phyloP scores from a whole-genome alignment of 2,888 invertebrate species.

The Orthosia cruda region DNA sequence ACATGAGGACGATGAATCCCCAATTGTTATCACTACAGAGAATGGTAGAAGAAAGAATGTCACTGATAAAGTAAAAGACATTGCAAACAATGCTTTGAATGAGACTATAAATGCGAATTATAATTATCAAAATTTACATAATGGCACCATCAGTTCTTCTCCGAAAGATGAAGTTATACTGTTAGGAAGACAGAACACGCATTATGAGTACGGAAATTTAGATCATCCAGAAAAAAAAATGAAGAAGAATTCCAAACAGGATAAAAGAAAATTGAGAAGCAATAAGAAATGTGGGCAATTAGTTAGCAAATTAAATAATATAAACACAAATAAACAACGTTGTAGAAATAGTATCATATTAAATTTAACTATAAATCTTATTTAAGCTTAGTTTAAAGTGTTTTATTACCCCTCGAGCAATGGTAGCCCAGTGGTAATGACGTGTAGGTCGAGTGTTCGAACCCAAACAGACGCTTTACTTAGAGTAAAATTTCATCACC shows the following conservation, averaged over 20 bases:
- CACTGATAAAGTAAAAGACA: not conserved
- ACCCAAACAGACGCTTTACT: too few relatives aligned
- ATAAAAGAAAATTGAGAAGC: not conserved
- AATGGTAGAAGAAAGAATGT: not conserved
- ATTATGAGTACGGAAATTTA: not conserved
- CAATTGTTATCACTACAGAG: not conserved
- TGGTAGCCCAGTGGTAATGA: too few relatives aligned
- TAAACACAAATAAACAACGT: not conserved
- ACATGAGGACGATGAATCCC: not conserved
- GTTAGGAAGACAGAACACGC: not conserved
- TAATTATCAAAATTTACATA: not conserved
- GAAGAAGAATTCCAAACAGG: not conserved
- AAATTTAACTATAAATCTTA: slow-evolving; percentile 55
- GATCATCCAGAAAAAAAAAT: not conserved
- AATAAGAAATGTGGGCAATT: not conserved
- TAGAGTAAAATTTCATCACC: too few relatives aligned
- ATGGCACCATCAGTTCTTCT: not conserved
- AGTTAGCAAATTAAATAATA: not conserved
- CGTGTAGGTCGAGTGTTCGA: too few relatives aligned
- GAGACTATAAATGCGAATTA: not conserved
- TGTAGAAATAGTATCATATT: slow-evolving; percentile 42
- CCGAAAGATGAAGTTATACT: not conserved
- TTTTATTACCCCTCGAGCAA: slow-evolving; percentile 12
- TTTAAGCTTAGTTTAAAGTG: not conserved
- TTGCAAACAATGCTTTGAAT: not conserved